Percentiles rank a stretch among this genome's conserved stretches.
Conservation (phyloP, 2,797 vertebrate genomes). For the Anniella stebbinsi region DNA sequence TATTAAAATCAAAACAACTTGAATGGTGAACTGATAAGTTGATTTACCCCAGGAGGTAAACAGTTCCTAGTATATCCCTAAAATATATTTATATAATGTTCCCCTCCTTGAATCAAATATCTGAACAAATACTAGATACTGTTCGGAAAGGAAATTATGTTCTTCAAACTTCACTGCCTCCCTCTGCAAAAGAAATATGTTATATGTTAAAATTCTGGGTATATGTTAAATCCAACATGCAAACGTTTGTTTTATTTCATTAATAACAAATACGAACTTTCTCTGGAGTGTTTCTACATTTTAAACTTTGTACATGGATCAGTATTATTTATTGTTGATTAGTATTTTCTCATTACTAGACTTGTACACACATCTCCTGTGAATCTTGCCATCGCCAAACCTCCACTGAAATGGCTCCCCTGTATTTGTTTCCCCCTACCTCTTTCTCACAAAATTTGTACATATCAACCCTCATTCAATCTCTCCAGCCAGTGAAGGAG, state of each 20-base stretch:
- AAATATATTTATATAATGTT: background rate
- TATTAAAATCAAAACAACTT: constrained; percentile 70
- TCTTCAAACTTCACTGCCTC: background rate
- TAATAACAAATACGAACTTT: background rate
- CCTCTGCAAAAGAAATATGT: background rate
- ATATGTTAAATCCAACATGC: background rate
- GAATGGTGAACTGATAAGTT: constrained; percentile 25
- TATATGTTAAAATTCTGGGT: background rate
- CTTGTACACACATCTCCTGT: background rate
- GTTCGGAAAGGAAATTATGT: background rate
- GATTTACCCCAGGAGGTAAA: constrained; percentile 20
- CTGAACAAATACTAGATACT: background rate
- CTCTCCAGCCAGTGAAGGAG: background rate
- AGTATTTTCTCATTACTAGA: background rate
- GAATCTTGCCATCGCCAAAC: background rate
- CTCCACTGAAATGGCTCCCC: background rate
- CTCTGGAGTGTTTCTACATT: background rate
- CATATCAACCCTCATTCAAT: background rate
- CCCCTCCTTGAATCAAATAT: background rate
- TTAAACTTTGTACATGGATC: background rate
- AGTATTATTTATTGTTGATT: background rate
- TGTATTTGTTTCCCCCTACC: background rate
- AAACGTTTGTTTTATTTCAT: background rate
- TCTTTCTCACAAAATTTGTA: background rate
- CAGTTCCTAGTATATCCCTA: background rate